A percentile compares a stretch with the other conserved stretches of the same genome.
Evolutionary conservation across 2,888 invertebrate species (phyloP).

Genomic region (Xestia ashworthii): DNA sequence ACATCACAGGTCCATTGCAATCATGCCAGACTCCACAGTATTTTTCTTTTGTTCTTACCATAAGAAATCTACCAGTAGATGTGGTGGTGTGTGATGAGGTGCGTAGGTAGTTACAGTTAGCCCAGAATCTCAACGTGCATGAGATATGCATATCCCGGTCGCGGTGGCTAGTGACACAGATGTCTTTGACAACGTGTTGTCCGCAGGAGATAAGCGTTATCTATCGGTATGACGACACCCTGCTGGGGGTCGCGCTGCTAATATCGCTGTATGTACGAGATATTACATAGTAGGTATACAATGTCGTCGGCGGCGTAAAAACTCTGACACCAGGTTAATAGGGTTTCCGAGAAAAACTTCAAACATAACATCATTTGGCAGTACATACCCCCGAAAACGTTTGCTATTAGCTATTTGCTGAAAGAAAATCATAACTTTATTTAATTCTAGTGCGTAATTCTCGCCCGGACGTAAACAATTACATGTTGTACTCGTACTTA

Average conservation of each 20-base stretch:
- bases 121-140: neutral
- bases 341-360: neutral
- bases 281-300: constrained; percentile 23
- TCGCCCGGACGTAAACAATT: constrained; percentile 16
- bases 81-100: too few relatives aligned
- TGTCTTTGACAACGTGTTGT: constrained; percentile 55
- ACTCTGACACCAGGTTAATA: too few relatives aligned
- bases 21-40: too few relatives aligned
- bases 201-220: constrained; percentile 58
- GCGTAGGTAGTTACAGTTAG: neutral
- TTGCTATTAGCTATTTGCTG: constrained; percentile 1
- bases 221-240: constrained; percentile 65
- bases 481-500: constrained; percentile 3
- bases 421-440: constrained; percentile 20
- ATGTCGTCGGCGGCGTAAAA: too few relatives aligned
- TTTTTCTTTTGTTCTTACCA: neutral
- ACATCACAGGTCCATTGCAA: neutral
- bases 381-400: neutral
- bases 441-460: constrained; percentile 25
- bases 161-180: constrained; percentile 44
- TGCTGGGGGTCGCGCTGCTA: constrained; percentile 72
- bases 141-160: constrained; percentile 22
- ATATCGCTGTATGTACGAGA: constrained; percentile 2
- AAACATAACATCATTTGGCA: neutral
- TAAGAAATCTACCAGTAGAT: too few relatives aligned